Base-by-base conservation (phyloP, 2,888 invertebrate species). In the Acanthococcus lagerstroemiae region DNA sequence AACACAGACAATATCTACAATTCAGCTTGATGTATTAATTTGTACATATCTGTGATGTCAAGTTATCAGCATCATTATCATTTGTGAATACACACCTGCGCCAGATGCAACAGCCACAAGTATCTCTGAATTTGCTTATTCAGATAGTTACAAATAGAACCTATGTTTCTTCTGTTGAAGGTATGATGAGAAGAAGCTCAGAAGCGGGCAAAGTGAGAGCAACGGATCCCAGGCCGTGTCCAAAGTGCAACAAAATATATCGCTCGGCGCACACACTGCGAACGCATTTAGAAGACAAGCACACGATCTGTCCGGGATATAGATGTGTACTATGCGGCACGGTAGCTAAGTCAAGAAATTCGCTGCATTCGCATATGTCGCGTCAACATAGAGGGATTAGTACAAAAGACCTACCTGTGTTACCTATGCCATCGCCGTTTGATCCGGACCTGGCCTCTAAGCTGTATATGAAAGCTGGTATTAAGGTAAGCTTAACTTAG, bases 241-340 rank as follows among this genome's bases (percentile, higher is more conserved):
- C 92, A 15, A 91, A 93, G 75, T 93, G 93, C 76, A 91, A 92
- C 52, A 92, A 92, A 80, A 92, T 92, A 74, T 92, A 92, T 78
- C 82, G 92, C 69, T 91, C 91, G 27, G 92, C 93, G 19, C 93
- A 93, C 78, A 93, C 93, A 15, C 79, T 93, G 72, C 82, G 92
- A 70, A 93, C 93, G 26, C 93, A 93, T 77, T 81, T 93, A 70
- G 93, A 93, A 77, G 93, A 93, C 76, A 93, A 93, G 75, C 93
- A 93, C 77, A 93, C 93, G 37, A 86, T 92, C 73, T 93, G 93
- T 75, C 91, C 91, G 0, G 93, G 93, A 60, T 93, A 92, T 75
- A 83, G 93, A 60, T 93, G 93, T 77, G 92, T 92, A 2, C 80
- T 93, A 1, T 93, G 93, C 77, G 92, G 93, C 68, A 93, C 93